These are phyloP conservation scores for Sminthopsis crassicaudata DNA, from an alignment of 2,113 vertebrate species.

Conservation along the genomic window DNA sequence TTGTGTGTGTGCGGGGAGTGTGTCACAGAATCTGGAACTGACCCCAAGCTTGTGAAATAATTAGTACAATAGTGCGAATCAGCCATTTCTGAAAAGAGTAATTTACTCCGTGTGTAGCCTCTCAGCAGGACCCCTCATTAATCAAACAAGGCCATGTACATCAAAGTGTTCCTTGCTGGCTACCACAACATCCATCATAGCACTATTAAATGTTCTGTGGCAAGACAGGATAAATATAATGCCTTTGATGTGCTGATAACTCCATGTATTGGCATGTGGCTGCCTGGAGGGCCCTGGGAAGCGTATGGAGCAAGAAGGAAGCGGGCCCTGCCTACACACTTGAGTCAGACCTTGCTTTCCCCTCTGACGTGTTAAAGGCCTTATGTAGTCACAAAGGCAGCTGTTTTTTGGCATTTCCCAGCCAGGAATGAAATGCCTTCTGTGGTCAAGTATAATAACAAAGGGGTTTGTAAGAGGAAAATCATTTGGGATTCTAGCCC, in stretches of 20 bases:
- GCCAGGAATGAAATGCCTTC: not conserved
- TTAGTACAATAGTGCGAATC: conserved; percentile 92
- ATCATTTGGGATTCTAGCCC: not conserved
- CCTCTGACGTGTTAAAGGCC: not conserved
- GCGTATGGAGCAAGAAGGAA: no score
- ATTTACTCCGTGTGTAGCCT: conserved; percentile 89
- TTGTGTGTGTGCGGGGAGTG: conserved; percentile 59
- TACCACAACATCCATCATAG: conserved; percentile 88
- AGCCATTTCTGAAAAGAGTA: conserved; percentile 91
- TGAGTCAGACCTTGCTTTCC: not conserved
- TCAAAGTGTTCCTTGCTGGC: conserved; percentile 88
- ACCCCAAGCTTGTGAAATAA: conserved; percentile 90
- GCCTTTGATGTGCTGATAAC: conserved; percentile 86
- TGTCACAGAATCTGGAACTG: conserved; percentile 84
- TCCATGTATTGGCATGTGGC: conserved; percentile 80
- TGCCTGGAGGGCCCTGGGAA: conserved; percentile 72
- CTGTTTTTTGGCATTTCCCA: not conserved
- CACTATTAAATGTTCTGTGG: conserved; percentile 84
- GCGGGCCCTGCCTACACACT: not conserved
- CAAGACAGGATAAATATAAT: conserved; percentile 86
- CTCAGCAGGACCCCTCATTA: conserved; percentile 89
- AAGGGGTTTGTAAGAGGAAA: not conserved
- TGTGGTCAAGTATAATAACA: not conserved
- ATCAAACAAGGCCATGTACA: conserved; percentile 90
- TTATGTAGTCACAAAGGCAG: not conserved